Conservation (phyloP, 2,113 vertebrate genomes). For the Monopterus albus region DNA sequence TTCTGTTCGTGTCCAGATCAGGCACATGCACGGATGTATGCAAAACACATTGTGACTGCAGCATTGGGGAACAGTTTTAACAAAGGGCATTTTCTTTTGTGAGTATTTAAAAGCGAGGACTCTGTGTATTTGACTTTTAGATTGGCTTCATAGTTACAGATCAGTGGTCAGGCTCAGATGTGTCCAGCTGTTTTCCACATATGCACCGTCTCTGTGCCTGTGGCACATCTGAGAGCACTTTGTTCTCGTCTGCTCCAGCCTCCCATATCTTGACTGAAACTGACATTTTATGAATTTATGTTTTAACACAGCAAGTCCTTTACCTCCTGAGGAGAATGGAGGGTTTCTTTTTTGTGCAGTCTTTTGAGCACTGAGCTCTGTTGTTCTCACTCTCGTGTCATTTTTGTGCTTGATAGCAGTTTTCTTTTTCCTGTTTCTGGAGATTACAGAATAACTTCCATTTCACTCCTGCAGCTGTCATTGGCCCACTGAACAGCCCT, state of each 20-base stretch:
- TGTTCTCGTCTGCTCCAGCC: conserved; percentile 20
- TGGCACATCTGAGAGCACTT: conserved; percentile 4
- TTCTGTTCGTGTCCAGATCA: conserved; percentile 24
- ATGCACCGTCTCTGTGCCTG: conserved; percentile 27
- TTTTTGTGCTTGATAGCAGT: conserved; percentile 40
- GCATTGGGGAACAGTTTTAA: conserved; percentile 16
- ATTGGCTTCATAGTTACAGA: conserved; percentile 53
- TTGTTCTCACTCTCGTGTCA: conserved; percentile 13
- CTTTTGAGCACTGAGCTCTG: background rate
- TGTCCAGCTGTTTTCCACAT: conserved; percentile 66
- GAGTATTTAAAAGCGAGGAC: conserved; percentile 40
- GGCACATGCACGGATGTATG: conserved; percentile 16
- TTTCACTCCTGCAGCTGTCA: conserved; percentile 22
- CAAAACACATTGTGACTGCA: conserved; percentile 36
- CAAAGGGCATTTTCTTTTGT: conserved; percentile 37
- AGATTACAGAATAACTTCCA: conserved; percentile 38
- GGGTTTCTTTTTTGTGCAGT: conserved; percentile 3
- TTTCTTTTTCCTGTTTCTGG: conserved; percentile 4
- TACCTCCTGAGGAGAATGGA: conserved; percentile 22
- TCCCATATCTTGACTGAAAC: conserved; percentile 8
- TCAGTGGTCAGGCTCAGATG: conserved; percentile 23
- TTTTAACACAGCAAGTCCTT: conserved; percentile 33
- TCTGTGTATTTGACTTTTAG: conserved; percentile 54
- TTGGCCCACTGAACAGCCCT: conserved; percentile 24
- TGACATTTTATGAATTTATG: conserved; percentile 35